phyloP scores from a whole-genome alignment of 2,113 vertebrate genomes.

The Carlito syrichta region DNA sequence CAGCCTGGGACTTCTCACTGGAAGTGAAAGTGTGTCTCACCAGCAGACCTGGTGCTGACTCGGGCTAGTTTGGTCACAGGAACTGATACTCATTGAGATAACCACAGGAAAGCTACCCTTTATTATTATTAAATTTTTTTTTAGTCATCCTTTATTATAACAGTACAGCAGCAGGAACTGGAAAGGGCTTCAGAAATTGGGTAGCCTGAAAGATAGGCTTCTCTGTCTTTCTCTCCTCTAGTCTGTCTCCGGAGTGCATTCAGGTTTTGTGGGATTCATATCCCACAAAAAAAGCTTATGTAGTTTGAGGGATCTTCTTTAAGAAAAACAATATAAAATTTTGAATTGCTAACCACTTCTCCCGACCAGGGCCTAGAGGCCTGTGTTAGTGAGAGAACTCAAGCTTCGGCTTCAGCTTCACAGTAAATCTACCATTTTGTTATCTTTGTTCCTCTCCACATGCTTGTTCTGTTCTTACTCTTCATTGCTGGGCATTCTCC shows the following conservation, averaged over 20 bases:
- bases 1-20: background rate
- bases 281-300: background rate
- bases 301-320: background rate
- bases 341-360: background rate
- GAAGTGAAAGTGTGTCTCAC: background rate
- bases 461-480: background rate
- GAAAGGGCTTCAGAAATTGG: background rate
- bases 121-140: too few species aligned
- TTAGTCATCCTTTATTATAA: background rate
- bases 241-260: background rate
- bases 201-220: background rate
- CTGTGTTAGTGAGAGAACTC: background rate
- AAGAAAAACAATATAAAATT: background rate
- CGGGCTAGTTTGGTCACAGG: background rate
- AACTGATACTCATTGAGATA: background rate
- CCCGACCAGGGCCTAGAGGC: background rate
- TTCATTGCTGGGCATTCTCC: background rate
- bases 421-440: background rate
- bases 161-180: background rate
- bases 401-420: background rate
- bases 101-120: background rate
- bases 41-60: background rate
- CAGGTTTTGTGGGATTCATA: background rate
- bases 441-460: background rate
- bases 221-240: background rate